Evolutionary conservation across 2,797 vertebrate species (phyloP).

Genomic region (Margarornis squamiger): DNA sequence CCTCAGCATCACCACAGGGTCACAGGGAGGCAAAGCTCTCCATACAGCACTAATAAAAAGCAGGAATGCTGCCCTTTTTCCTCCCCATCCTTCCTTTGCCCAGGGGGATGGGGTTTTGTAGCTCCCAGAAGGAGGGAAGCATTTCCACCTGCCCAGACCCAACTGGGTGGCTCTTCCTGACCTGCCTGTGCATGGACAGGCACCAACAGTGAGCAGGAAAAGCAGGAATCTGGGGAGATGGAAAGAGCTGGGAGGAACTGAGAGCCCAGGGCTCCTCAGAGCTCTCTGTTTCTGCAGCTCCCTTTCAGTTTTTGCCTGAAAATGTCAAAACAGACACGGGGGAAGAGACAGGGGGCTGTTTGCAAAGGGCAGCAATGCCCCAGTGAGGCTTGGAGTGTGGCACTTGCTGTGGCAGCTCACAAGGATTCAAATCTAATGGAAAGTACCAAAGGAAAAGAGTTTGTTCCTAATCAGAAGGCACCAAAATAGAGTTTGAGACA

Average conservation of each 20-base stretch:
- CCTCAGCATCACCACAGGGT: too few species aligned
- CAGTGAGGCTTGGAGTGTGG: not conserved
- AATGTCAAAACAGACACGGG: not conserved
- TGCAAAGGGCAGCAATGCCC: not conserved
- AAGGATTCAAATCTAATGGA: not conserved
- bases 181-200: not conserved
- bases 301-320: not conserved
- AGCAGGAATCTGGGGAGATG: not conserved
- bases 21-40: not conserved
- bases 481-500: not conserved
- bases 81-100: not conserved
- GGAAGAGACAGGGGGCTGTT: not conserved
- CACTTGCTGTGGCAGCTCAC: not conserved
- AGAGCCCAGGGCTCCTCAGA: not conserved
- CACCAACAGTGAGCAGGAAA: not conserved
- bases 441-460: too few species aligned
- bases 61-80: not conserved
- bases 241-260: not conserved
- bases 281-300: not conserved
- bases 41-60: not conserved
- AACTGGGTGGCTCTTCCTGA: not conserved
- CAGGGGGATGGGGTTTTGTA: not conserved
- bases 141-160: not conserved
- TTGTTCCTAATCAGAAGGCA: not conserved
- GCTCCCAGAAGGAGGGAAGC: not conserved